phyloP scores from a whole-genome alignment of 2,797 vertebrate genomes.

The Pelobates cultripes region DNA sequence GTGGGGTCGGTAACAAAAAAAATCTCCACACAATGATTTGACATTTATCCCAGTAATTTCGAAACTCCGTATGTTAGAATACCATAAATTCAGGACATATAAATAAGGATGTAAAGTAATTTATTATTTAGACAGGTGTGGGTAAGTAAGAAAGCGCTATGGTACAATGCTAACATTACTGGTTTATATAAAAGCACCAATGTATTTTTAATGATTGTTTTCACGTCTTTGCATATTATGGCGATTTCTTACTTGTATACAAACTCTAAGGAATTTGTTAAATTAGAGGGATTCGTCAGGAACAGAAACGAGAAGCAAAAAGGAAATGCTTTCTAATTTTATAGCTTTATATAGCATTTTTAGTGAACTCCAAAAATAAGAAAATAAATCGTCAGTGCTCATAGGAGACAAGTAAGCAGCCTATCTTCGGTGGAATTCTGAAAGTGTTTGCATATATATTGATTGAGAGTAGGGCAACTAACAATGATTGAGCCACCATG shows the following conservation, averaged over 20 bases:
- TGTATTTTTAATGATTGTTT: slow-evolving; percentile 10
- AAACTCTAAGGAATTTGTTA: not conserved
- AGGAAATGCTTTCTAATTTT: not conserved
- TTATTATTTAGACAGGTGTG: not conserved
- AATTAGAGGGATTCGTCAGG: not conserved
- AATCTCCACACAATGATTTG: slow-evolving; percentile 56
- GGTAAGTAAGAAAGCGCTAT: not conserved
- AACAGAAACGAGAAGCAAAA: not conserved
- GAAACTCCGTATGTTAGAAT: slow-evolving; percentile 53
- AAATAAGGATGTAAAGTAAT: not conserved
- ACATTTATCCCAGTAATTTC: slow-evolving; percentile 66
- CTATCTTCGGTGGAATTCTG: too few species aligned
- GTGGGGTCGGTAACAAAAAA: slow-evolving; percentile 63
- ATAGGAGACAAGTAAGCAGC: too few species aligned
- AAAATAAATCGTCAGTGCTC: too few species aligned
- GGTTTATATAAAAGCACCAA: not conserved
- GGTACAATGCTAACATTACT: not conserved
- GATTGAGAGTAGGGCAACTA: too few species aligned
- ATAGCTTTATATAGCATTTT: too few species aligned
- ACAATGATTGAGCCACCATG: too few species aligned
- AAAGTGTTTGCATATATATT: too few species aligned
- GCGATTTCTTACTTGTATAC: not conserved
- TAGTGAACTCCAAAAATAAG: too few species aligned
- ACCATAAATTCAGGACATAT: slow-evolving; percentile 17
- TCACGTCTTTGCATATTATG: not conserved